These are phyloP conservation scores for Drosophila ficusphila DNA, from an alignment of 1,140 invertebrate genomes.

Conservation along the genomic window DNA sequence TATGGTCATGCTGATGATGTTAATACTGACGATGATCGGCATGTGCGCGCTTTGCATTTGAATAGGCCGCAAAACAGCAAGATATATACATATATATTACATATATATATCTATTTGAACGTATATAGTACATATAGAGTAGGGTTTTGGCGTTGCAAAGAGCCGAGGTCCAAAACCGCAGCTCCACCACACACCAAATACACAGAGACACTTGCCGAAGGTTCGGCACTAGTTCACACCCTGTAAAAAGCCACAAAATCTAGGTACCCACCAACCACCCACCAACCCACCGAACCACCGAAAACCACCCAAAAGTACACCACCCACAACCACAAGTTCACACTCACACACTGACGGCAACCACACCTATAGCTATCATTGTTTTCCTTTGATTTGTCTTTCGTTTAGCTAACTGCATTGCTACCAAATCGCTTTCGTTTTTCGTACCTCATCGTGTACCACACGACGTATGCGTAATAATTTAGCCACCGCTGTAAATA, in stretches of 20 bases:
- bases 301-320: slow-evolving; percentile 12
- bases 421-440: slow-evolving; percentile 52
- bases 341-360: slow-evolving; percentile 16
- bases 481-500: slow-evolving; percentile 52
- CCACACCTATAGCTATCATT: slow-evolving; percentile 65
- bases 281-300: neutral
- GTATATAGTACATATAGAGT: slow-evolving; percentile 9
- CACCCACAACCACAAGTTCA: slow-evolving; percentile 3
- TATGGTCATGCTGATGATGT: slow-evolving; percentile 28
- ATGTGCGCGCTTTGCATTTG: slow-evolving; percentile 72
- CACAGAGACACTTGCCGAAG: neutral
- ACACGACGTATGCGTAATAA: slow-evolving; percentile 75
- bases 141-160: slow-evolving; percentile 30
- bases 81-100: slow-evolving; percentile 22
- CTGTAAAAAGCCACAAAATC: slow-evolving; percentile 40
- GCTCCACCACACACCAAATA: slow-evolving; percentile 4
- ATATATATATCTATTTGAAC: slow-evolving; percentile 25
- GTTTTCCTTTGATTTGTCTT: slow-evolving; percentile 60
- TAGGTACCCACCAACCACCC: neutral
- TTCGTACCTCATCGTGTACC: slow-evolving; percentile 57
- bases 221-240: slow-evolving; percentile 7
- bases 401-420: slow-evolving; percentile 72
- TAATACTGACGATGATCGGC: slow-evolving; percentile 63
- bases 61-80: slow-evolving; percentile 55
- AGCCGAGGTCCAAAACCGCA: slow-evolving; percentile 24